phyloP scores from a whole-genome alignment of 2,113 vertebrate species.

The Trochalopteron elliotii region DNA sequence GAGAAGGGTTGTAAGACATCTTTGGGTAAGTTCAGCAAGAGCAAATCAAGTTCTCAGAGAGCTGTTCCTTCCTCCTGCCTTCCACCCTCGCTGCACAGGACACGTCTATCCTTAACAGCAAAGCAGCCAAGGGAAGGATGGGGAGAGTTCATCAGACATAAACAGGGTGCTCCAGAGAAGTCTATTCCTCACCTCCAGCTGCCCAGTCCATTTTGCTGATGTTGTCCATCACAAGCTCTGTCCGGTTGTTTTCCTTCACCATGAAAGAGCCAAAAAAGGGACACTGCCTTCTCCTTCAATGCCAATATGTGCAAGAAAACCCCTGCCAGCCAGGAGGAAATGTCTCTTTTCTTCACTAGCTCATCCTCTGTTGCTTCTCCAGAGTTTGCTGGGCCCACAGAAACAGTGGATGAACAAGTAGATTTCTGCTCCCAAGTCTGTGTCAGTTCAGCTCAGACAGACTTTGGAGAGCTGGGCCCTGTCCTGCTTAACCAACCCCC shows the following conservation, averaged over 20 bases:
- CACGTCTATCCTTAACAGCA: neutral
- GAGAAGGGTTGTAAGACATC: neutral
- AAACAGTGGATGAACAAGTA: neutral
- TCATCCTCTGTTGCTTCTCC: neutral
- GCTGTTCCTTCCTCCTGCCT: neutral
- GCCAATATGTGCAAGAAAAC: neutral
- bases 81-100: fast-evolving
- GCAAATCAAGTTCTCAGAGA: neutral
- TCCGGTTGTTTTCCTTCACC: neutral
- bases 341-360: neutral
- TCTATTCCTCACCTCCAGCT: constrained; percentile 19
- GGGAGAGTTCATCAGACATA: neutral
- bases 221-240: neutral
- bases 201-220: neutral
- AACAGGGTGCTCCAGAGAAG: neutral
- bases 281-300: neutral
- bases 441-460: neutral
- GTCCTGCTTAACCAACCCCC: neutral
- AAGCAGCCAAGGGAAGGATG: neutral
- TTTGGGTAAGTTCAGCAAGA: neutral
- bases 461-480: neutral
- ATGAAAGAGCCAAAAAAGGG: neutral
- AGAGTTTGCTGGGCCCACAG: neutral
- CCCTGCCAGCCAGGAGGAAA: neutral
- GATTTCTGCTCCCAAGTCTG: neutral